Evolutionary conservation across 1,140 invertebrate genomes (phyloP), one percentile per base, ranked within the genome.

Genomic region (Tetramorium alpestre): DNA sequence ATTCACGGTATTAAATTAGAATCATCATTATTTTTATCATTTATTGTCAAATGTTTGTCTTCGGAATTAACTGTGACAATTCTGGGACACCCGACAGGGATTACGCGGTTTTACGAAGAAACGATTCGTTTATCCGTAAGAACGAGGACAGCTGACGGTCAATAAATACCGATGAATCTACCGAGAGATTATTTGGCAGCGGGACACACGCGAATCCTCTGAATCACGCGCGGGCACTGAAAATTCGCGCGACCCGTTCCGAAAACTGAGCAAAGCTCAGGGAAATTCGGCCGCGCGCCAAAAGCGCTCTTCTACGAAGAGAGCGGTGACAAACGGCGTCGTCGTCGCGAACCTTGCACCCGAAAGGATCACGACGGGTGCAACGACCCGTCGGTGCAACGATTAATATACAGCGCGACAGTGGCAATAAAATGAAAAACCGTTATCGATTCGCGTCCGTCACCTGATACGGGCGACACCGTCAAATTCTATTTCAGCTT

Each of bases 111-210:
- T 70, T 86, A 78, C 85, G 18, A n/a, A 33, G 72, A 86, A 88
- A 70, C n/a, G 22, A 58, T 51, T 87, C 51, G 28, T 88, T 87
- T 81, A 49, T 49, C 18, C 33, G 33, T 72, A 80, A 13, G 51
- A 88, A 88, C 18, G 69, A 11, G 67, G n/a, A 84, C 70, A 54
- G 49, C 64, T 80, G 87, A 87, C 56, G 58, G 18, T 85, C 22
- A 78, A 84, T 88, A 88, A 89, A 89, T 89, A 89, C 80, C 87
- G 80, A 85, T 89, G 87, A 78, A 73, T 77, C n/a, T 56, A 72
- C 54, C 73, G 47, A 41, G 28, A 65, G n/a, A 22, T 64, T 88
- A 78, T 89, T 89, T 89, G 88, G 88, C 87, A 89, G 44, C 44
- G n/a, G 62, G 18, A 33, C 38, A 58, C 54, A 25, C 25, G 44